Evolutionary conservation across 92 coral and sea anemone species (phyloP).

Genomic region (Zoanthus sansibaricus): DNA sequence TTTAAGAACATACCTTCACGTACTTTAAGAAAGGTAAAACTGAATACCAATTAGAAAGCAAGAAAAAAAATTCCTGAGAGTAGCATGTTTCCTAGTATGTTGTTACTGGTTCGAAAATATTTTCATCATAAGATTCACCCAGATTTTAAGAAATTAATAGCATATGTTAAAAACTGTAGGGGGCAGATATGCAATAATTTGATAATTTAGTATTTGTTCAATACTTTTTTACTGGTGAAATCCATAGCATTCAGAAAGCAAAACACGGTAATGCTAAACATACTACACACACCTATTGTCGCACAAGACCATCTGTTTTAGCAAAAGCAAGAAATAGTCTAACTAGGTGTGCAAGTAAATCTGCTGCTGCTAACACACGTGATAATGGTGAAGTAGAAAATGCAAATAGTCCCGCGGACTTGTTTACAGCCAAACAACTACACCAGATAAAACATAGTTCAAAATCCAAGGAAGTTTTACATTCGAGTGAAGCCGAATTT

Average conservation of each 20-base stretch:
- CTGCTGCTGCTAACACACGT: slow-evolving; percentile 33
- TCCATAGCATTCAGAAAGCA: slow-evolving; percentile 18
- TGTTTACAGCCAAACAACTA: slow-evolving; percentile 21
- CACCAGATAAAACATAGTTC: background rate
- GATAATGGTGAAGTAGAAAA: slow-evolving; percentile 41
- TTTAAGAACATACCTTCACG: too few species aligned
- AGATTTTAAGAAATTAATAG: slow-evolving; percentile 54
- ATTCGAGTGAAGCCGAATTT: slow-evolving; percentile 19
- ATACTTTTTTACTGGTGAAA: slow-evolving; percentile 48
- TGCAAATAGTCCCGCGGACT: slow-evolving; percentile 35
- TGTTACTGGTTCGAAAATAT: slow-evolving; percentile 41
- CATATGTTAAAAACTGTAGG: slow-evolving; percentile 17
- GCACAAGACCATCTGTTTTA: slow-evolving; percentile 45
- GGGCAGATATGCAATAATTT: slow-evolving; percentile 49
- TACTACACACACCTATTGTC: slow-evolving; percentile 29
- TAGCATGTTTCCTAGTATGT: background rate
- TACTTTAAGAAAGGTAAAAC: too few species aligned
- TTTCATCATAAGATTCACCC: slow-evolving; percentile 39
- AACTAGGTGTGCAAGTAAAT: background rate
- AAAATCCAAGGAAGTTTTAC: too few species aligned
- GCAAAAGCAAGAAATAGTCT: slow-evolving; percentile 1
- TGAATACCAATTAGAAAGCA: too few species aligned
- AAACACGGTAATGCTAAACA: slow-evolving; percentile 59
- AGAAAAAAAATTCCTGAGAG: background rate
- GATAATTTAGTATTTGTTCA: slow-evolving; percentile 46